These are phyloP conservation scores for Pseudocheirus occidentalis DNA, from an alignment of 2,797 vertebrate genomes.

Conservation along the genomic window DNA sequence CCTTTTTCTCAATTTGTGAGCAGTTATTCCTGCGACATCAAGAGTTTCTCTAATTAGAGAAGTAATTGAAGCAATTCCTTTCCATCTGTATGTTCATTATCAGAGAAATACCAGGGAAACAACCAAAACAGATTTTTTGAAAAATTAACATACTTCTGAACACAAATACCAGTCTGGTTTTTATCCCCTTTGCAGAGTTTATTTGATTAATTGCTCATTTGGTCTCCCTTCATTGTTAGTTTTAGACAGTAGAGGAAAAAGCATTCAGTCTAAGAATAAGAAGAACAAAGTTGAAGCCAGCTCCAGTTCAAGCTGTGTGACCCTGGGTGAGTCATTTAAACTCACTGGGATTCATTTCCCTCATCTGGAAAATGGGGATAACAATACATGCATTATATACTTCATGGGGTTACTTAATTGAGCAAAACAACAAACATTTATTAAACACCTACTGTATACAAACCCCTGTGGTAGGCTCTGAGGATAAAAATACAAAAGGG, in stretches of 20 bases:
- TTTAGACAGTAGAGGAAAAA: neutral
- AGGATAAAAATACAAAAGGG: neutral
- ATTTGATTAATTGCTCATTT: neutral
- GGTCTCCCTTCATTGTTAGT: neutral
- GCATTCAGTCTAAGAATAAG: neutral
- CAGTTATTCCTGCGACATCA: neutral
- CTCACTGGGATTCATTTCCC: neutral
- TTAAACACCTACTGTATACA: neutral
- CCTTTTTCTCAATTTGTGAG: neutral
- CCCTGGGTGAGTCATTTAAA: neutral
- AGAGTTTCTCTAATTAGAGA: neutral
- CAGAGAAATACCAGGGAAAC: slow-evolving; percentile 21
- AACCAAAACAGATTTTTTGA: neutral
- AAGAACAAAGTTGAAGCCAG: neutral
- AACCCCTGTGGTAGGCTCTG: neutral
- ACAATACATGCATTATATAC: neutral
- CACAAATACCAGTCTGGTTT: neutral
- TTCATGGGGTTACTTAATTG: neutral
- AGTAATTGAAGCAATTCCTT: slow-evolving; percentile 6
- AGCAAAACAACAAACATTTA: neutral
- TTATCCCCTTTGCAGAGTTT: neutral
- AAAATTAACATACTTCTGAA: neutral
- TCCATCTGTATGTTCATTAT: slow-evolving; percentile 1
- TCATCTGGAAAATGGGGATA: neutral
- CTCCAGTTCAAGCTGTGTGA: neutral